Evolutionary conservation across 1,140 invertebrate genomes (phyloP), one percentile per base, ranked within the genome.

Genomic region (Chironomus tepperi): DNA sequence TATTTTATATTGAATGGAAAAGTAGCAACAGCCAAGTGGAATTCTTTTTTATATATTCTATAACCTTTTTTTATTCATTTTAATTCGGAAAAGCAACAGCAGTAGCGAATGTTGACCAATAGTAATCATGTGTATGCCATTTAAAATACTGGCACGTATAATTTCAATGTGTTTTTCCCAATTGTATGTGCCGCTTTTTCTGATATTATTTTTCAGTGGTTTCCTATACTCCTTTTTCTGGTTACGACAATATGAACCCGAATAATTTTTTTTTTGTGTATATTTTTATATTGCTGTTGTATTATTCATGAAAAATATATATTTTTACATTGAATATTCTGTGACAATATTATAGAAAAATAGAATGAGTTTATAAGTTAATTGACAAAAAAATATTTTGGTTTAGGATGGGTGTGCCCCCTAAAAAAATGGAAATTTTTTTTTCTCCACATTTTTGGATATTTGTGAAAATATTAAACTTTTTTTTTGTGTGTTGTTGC

Each of bases 301-400:
- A 57, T 57, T 57, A 57, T 57, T 57, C 47, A 57, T 57, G 47
- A 57, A n/a, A 12, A 57, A 57, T 15, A 57, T 57, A 34, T 34
- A 2, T 34, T 34, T 57, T 57, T 57, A 12, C 47, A 57, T 57
- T 57, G 47, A n/a, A n/a, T 57, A 15, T 57, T 57, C 47, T 34
- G 24, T 34, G 24, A 34, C 24, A 34, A 34, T 34, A 34, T 34
- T 34, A 34, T 34, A 34, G 24, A 34, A 34, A 34, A 34, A 34
- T 34, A 34, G 24, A 34, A 34, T 34, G 24, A 70, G 16, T 70
- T 70, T 70, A 70, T 70, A 70, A 70, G 65, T 70, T 70, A 70
- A 70, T 70, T 70, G 65, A 70, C 65, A 70, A 70, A 70, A 70
- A 70, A 70, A 70, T 47, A 15, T 57, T 57, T 57, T 57, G 47